Evolutionary conservation across 2,888 invertebrate species (phyloP), one percentile per base, ranked within the genome.

Genomic region (Eupithecia inturbata): DNA sequence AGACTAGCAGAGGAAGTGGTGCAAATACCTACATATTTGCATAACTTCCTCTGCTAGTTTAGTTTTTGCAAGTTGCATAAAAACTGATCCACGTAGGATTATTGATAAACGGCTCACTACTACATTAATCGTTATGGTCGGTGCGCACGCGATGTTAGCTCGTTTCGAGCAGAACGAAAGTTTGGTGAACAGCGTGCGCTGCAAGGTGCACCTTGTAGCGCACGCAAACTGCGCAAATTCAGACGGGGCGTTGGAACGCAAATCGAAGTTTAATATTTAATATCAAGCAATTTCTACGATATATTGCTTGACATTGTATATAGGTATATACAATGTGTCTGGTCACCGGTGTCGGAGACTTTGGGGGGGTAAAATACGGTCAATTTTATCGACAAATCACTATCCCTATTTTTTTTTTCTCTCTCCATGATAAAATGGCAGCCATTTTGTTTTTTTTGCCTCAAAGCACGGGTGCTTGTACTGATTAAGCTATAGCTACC

Each of bases 131-230:
- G 19, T 36, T 39, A 64, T 33, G 14, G 36, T n/a, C 63, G 28
- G 33, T 19, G 63, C 63, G 33, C 64, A 26, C n/a, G 63, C 63
- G 31, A 28, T 31, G 33, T 33, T n/a, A n/a, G 19, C 33, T 26
- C 33, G 64, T 9, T 39, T 64, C 36, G 12, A n/a, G n/a, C 33
- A 64, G 31, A 31, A n/a, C n/a, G 12, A n/a, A 12, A 22, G 12
- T 9, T 33, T n/a, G 64, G 12, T 9, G 33, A 64, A 39, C 6
- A 64, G 22, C 22, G 10, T 64, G 1, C 16, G 63, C 1, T 19
- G 62, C 63, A n/a, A 53, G 49, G 49, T 53, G 49, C 49, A 33
- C n/a, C n/a, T n/a, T n/a, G n/a, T n/a, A 14, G 60, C 60, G n/a
- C n/a, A n/a, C n/a, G n/a, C n/a, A n/a, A 28, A 60, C 28, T 3